These are phyloP conservation scores for Drosophila conformis DNA, from an alignment of 2,888 invertebrate genomes.

Conservation along the genomic window DNA sequence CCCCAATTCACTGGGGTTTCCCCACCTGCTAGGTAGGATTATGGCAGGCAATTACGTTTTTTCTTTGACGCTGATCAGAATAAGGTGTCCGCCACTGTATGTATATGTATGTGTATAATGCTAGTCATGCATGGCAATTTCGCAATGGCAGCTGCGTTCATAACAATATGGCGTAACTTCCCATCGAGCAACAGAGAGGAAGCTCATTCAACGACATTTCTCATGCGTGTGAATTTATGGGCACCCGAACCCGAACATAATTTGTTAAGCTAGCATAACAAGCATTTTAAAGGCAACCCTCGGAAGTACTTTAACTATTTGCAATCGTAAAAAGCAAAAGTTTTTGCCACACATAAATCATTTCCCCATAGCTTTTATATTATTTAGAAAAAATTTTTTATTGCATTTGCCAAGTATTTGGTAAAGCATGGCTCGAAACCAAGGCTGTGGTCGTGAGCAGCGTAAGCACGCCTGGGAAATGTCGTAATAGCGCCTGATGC, in stretches of 20 bases:
- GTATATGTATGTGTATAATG: slow-evolving; percentile 42
- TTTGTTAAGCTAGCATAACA: slow-evolving; percentile 37
- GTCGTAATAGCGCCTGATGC: slow-evolving; percentile 69
- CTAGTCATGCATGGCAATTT: slow-evolving; percentile 75
- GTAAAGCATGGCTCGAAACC: slow-evolving; percentile 25
- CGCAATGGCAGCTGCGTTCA: slow-evolving; percentile 66
- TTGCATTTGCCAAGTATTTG: slow-evolving; percentile 57
- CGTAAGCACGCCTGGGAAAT: slow-evolving; percentile 66
- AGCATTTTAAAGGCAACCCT: slow-evolving; percentile 41
- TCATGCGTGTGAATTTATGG: slow-evolving; percentile 76
- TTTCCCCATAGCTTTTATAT: slow-evolving; percentile 74
- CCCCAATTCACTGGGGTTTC: too few species aligned
- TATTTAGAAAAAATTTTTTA: slow-evolving; percentile 69
- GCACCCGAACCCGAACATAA: slow-evolving; percentile 41
- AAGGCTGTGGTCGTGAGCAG: slow-evolving; percentile 29
- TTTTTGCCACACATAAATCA: slow-evolving; percentile 72
- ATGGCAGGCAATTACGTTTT: too few species aligned
- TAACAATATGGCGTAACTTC: slow-evolving; percentile 55
- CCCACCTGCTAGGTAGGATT: too few species aligned
- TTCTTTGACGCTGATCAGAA: too few species aligned
- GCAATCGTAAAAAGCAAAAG: slow-evolving; percentile 62
- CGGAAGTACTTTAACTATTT: slow-evolving; percentile 69
- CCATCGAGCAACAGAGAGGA: not conserved
- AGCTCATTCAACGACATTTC: slow-evolving; percentile 73
- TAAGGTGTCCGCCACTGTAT: too few species aligned